Evolutionary conservation across 2,888 invertebrate species (phyloP).

Genomic region (Pandemis corylana): DNA sequence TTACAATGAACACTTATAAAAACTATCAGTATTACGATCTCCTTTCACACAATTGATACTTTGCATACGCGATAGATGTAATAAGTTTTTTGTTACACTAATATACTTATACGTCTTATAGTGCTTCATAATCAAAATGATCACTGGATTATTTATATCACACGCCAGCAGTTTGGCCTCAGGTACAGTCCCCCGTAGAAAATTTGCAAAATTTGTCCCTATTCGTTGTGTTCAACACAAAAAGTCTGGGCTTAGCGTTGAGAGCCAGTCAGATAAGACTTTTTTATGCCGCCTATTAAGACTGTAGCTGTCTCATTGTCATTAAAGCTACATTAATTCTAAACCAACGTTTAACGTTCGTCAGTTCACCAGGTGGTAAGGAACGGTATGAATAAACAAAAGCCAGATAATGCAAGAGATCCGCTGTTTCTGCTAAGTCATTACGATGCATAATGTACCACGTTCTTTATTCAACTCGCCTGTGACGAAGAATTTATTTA

Average conservation of each 20-base stretch:
- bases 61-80: constrained; percentile 15
- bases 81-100: constrained; percentile 14
- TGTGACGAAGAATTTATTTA: constrained; percentile 21
- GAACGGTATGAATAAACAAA: constrained; percentile 68
- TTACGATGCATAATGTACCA: constrained; percentile 54
- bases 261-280: neutral
- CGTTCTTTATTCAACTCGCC: constrained; percentile 33
- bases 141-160: neutral
- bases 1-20: constrained; percentile 7
- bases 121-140: neutral
- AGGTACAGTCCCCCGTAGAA: no score
- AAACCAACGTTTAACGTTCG: constrained; percentile 38
- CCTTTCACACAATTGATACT: constrained; percentile 8
- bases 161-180: neutral
- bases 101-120: neutral
- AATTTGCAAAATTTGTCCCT: no score
- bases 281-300: neutral
- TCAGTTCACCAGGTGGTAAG: constrained; percentile 45
- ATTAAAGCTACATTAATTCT: constrained; percentile 29
- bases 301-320: constrained; percentile 16
- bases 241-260: neutral
- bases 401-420: constrained; percentile 65
- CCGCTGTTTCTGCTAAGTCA: constrained; percentile 64
- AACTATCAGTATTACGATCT: constrained; percentile 21
- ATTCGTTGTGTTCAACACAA: no score